Conservation (phyloP, 2,113 vertebrate genomes). For the Plotosus lineatus region DNA sequence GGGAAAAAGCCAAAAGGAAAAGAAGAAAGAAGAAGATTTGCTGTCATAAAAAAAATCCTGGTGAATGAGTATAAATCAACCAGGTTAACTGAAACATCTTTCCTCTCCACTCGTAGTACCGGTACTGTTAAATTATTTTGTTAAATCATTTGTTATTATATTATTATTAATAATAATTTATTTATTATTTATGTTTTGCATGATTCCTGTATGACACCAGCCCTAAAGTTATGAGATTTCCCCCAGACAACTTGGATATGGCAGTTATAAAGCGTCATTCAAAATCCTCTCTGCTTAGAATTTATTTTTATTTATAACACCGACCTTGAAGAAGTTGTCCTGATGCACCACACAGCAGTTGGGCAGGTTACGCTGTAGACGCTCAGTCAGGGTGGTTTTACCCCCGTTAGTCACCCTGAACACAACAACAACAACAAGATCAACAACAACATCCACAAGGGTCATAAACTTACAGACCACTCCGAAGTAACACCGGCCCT, state of each 20-base stretch:
- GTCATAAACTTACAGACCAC: neutral
- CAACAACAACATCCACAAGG: neutral
- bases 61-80: too few species aligned
- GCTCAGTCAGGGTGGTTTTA: slow-evolving; percentile 88
- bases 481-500: too few species aligned
- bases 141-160: too few species aligned
- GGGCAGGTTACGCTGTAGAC: slow-evolving; percentile 76
- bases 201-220: neutral
- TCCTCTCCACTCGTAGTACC: too few species aligned
- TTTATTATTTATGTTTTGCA: too few species aligned
- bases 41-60: too few species aligned
- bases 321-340: slow-evolving; percentile 95
- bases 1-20: too few species aligned
- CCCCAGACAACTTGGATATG: neutral
- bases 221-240: neutral
- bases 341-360: slow-evolving; percentile 95
- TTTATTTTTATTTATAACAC: neutral
- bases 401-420: slow-evolving; percentile 88
- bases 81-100: too few species aligned
- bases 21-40: too few species aligned
- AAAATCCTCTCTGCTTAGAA: neutral
- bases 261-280: too few species aligned
- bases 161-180: too few species aligned
- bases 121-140: too few species aligned
- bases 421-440: slow-evolving; percentile 26